Conservation (phyloP, 2,888 invertebrate genomes). For the Hesperia comma region DNA sequence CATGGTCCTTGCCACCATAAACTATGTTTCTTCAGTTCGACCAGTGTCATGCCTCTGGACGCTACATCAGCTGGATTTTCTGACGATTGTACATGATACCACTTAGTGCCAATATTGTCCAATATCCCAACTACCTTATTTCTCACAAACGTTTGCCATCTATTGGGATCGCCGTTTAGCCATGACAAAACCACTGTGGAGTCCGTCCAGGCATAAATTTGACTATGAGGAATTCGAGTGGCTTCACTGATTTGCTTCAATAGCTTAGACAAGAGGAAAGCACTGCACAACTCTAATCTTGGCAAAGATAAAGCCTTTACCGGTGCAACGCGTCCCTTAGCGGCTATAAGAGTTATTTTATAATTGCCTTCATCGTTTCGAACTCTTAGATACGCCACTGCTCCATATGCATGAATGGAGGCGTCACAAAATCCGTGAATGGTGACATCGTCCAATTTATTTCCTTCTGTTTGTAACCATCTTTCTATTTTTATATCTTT, state of each 20-base stretch:
- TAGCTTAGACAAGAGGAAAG: too few species aligned
- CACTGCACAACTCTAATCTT: too few species aligned
- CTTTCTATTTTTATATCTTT: slow-evolving; percentile 28
- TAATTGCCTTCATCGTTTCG: slow-evolving; percentile 18
- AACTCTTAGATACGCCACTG: slow-evolving; percentile 35
- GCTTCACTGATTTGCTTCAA: too few species aligned
- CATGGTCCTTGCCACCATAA: too few species aligned
- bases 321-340: slow-evolving; percentile 34
- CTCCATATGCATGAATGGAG: slow-evolving; percentile 36
- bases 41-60: too few species aligned
- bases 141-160: background rate
- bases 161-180: slow-evolving; percentile 44
- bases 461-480: slow-evolving; percentile 15
- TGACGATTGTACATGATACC: slow-evolving; percentile 38
- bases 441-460: slow-evolving; percentile 1
- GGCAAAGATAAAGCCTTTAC: slow-evolving; percentile 34
- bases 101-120: slow-evolving; percentile 20
- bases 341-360: slow-evolving; percentile 26
- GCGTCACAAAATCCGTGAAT: slow-evolving; percentile 40
- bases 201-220: slow-evolving; percentile 48
- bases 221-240: background rate
- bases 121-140: slow-evolving; percentile 27
- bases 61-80: too few species aligned
- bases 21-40: too few species aligned
- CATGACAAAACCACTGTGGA: slow-evolving; percentile 45